A percentile compares a stretch with the other conserved stretches of the same genome.
These are phyloP conservation scores for Teinopalpus imperialis DNA, from an alignment of 2,888 invertebrate species.

Conservation along the genomic window DNA sequence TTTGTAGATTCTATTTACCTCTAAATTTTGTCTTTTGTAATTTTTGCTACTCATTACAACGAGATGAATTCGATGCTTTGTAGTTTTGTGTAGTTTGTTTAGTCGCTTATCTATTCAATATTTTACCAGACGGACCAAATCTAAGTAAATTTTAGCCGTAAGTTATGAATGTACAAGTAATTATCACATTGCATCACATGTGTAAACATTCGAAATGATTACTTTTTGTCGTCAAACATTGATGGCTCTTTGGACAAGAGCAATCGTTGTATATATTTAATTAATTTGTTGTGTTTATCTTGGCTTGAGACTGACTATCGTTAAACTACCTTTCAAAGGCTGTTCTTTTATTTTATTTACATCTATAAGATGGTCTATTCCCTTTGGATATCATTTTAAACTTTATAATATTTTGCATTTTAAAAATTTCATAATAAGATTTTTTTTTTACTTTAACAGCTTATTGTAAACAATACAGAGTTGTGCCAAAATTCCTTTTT, in stretches of 20 bases:
- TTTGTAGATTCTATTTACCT: too few species aligned
- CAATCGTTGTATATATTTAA: slow-evolving; percentile 41
- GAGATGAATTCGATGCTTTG: slow-evolving; percentile 40
- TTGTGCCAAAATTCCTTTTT: slow-evolving; percentile 35
- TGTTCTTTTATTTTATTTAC: slow-evolving; percentile 42
- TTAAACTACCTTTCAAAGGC: slow-evolving; percentile 55
- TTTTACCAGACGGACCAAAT: slow-evolving; percentile 71
- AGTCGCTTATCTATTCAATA: slow-evolving; percentile 45
- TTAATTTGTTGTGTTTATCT: slow-evolving; percentile 42
- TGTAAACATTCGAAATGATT: slow-evolving; percentile 21
- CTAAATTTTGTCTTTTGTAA: too few species aligned
- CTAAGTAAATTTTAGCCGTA: slow-evolving; percentile 67
- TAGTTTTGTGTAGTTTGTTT: slow-evolving; percentile 31
- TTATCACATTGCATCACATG: slow-evolving; percentile 26
- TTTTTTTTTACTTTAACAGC: too few species aligned
- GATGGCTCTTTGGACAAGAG: slow-evolving; percentile 39
- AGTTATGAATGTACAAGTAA: slow-evolving; percentile 46
- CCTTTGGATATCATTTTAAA: too few species aligned
- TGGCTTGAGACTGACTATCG: slow-evolving; percentile 74
- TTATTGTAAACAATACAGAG: slow-evolving; percentile 17
- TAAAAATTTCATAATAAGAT: too few species aligned
- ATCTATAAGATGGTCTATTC: background rate
- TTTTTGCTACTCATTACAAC: too few species aligned
- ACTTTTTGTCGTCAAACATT: slow-evolving; percentile 29
- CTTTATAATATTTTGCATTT: too few species aligned